phyloP scores from a whole-genome alignment of 2,113 vertebrate genomes.

The Podarcis muralis region DNA sequence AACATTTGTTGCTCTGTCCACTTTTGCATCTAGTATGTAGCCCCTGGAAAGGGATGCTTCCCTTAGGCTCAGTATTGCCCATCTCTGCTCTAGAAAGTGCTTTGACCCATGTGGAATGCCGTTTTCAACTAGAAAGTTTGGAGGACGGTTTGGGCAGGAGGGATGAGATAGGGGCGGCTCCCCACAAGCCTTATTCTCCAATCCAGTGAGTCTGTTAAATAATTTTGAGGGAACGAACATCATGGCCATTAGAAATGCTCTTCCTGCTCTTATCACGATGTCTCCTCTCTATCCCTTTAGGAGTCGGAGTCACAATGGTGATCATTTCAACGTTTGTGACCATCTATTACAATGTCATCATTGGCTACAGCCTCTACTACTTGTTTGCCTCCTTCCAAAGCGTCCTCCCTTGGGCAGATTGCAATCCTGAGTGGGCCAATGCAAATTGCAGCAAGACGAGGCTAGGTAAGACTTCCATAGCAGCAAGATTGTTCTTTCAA shows the following conservation, averaged over 20 bases:
- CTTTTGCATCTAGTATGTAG: neutral
- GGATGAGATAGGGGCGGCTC: neutral
- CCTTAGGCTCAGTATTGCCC: neutral
- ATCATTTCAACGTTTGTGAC: conserved; percentile 83
- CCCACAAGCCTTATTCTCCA: neutral
- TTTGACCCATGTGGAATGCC: neutral
- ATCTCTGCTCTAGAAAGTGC: neutral
- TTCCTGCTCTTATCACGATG: neutral
- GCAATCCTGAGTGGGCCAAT: conserved; percentile 76
- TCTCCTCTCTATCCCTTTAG: conserved; percentile 70
- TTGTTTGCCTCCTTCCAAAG: conserved; percentile 92
- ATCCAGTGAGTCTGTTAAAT: neutral
- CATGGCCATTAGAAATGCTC: too few relatives aligned
- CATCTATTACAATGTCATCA: conserved; percentile 93
- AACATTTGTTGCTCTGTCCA: too few relatives aligned
- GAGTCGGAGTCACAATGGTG: conserved; percentile 90
- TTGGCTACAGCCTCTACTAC: conserved; percentile 92
- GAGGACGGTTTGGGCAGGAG: neutral
- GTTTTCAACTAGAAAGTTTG: neutral
- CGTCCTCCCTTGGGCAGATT: conserved; percentile 86
- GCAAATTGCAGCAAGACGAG: conserved; percentile 77
- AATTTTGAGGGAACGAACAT: neutral
- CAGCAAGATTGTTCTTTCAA: neutral
- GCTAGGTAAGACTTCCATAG: conserved; percentile 71
- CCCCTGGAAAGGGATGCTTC: neutral